Conservation (phyloP, 2,113 vertebrate species). For the Caranx melampygus region DNA sequence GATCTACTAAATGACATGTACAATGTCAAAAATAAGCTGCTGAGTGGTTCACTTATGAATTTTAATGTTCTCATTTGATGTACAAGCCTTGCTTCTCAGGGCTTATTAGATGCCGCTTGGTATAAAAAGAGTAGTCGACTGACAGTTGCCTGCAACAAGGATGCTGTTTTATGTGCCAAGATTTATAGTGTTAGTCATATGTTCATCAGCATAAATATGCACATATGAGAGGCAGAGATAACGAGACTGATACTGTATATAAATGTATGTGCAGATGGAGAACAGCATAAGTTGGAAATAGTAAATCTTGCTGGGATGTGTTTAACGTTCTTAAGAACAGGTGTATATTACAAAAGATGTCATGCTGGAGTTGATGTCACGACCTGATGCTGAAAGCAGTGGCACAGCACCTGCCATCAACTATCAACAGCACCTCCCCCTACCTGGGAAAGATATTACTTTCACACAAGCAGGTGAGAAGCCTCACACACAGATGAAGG, state of each 20-base stretch:
- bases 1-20: background rate
- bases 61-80: constrained; percentile 8
- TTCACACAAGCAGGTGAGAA: background rate
- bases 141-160: background rate
- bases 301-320: background rate
- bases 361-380: background rate
- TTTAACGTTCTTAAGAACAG: no score
- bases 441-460: background rate
- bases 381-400: background rate
- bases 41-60: background rate
- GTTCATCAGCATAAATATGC: constrained; percentile 37
- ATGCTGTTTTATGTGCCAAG: constrained; percentile 12
- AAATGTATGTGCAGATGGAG: background rate
- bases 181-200: constrained; percentile 26
- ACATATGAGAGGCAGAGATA: constrained; percentile 14
- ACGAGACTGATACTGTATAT: background rate
- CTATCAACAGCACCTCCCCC: background rate
- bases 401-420: background rate
- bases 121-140: constrained; percentile 6
- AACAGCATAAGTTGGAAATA: background rate
- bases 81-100: background rate
- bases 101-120: background rate
- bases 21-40: background rate
- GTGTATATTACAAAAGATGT: no score
- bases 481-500: background rate